A percentile compares a stretch with the other conserved stretches of the same genome.
These are phyloP conservation scores for Xanthorhoe designata DNA, from an alignment of 2,888 invertebrate species.

Conservation along the genomic window DNA sequence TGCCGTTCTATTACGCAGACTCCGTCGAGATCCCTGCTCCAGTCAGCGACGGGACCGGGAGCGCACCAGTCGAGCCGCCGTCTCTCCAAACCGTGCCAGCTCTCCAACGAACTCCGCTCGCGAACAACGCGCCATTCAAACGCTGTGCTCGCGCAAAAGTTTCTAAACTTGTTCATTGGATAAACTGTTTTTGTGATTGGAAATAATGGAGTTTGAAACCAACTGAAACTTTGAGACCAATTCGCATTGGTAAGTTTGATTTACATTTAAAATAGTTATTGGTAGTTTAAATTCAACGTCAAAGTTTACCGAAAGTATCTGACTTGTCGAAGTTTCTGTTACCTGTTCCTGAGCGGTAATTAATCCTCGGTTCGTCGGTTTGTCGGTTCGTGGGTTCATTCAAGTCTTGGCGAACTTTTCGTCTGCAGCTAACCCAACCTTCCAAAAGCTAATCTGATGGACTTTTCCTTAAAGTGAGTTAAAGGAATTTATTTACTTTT, in stretches of 20 bases:
- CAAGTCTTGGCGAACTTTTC: conserved; percentile 53
- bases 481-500: background rate
- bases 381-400: conserved; percentile 43
- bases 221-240: conserved; percentile 59
- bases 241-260: conserved; percentile 59
- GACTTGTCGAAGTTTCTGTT: conserved; percentile 41
- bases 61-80: conserved; percentile 68
- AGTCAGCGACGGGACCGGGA: conserved; percentile 76
- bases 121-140: conserved; percentile 53
- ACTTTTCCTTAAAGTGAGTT: conserved; percentile 49
- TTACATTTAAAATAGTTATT: background rate
- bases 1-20: conserved; percentile 84
- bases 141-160: conserved; percentile 61
- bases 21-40: conserved; percentile 80
- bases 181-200: conserved; percentile 60
- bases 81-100: conserved; percentile 48
- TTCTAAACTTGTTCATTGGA: conserved; percentile 56
- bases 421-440: conserved; percentile 54
- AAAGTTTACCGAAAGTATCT: conserved; percentile 21
- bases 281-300: background rate
- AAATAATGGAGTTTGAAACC: conserved; percentile 65
- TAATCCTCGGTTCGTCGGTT: conserved; percentile 50
- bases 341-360: conserved; percentile 51
- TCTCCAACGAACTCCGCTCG: conserved; percentile 58
- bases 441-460: conserved; percentile 40